Evolutionary conservation across 2,797 vertebrate species (phyloP), one percentile per base, ranked within the genome.

Genomic region (Echeneis naucrates): DNA sequence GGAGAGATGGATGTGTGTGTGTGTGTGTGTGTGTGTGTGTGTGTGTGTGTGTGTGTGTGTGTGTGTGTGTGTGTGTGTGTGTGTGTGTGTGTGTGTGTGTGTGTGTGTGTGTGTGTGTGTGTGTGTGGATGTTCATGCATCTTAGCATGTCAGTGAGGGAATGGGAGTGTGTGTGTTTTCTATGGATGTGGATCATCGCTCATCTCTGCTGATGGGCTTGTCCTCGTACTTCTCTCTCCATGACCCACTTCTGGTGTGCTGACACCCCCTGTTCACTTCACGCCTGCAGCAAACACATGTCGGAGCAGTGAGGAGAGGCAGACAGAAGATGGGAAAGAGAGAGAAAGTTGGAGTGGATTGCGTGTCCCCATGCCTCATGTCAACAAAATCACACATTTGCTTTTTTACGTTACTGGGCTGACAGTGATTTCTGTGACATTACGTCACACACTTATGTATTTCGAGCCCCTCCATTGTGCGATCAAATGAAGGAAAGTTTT

Each of bases 161-260:
- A 19, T 47, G 16, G 17, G 17, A n/a, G 27, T 55, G 58, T 59
- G 52, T 21, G 61, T 10, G 21, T 69, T 59, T 59, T 73, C 62
- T 55, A 72, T 23, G 47, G 71, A 81, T 84, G 78, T 74, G 80
- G 73, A 82, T 84, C 84, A 66, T 89, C 74, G 76, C 72, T 84
- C 80, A 83, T 80, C 9, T 64, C 89, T 85, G 91, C 87, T 83
- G 87, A 92, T 90, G 88, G 88, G 75, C 86, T 86, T 53, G 58
- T 87, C 85, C 80, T 57, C 42, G n/a, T 82, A 80, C 74, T 59
- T 84, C 79, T 80, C 70, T 81, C 71, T 69, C 84, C 57, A 1
- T 92, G 91, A 93, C 92, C 92, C 94, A 81, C 54, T 92, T 95
- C 74, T 82, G 2, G 37, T 78, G 74, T 23, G 71, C 81, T 85